Evolutionary conservation across 2,113 vertebrate species (phyloP).

Genomic region (Siniperca knerii): DNA sequence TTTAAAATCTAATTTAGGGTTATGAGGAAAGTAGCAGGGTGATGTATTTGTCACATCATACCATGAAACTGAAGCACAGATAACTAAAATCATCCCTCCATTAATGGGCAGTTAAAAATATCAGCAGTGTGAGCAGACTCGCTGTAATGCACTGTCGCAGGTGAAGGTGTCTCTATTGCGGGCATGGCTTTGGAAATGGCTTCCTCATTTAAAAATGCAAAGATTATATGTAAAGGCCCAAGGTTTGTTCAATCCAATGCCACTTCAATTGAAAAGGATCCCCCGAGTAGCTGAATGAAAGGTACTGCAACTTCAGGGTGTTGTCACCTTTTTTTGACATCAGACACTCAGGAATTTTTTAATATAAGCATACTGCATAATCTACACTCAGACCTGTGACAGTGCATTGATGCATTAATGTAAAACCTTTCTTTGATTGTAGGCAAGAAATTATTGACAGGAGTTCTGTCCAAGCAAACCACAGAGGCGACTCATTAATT

Average conservation of each 20-base stretch:
- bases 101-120: conserved; percentile 17
- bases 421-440: conserved; percentile 69
- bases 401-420: conserved; percentile 74
- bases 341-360: conserved; percentile 82
- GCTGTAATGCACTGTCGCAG: conserved; percentile 72
- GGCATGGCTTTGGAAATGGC: conserved; percentile 58
- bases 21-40: conserved; percentile 13
- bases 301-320: conserved; percentile 67
- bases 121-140: conserved; percentile 28
- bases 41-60: conserved; percentile 10
- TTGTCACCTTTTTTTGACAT: conserved; percentile 72
- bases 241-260: conserved; percentile 29
- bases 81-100: conserved; percentile 30
- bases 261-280: conserved; percentile 17
- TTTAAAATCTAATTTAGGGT: neutral
- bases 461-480: conserved; percentile 52
- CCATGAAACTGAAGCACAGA: conserved; percentile 68
- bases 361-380: conserved; percentile 60
- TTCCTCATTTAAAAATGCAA: conserved; percentile 47
- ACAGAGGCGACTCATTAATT: conserved; percentile 55
- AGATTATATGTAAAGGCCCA: conserved; percentile 27
- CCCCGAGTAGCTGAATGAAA: conserved; percentile 39
- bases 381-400: conserved; percentile 73
- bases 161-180: conserved; percentile 43
- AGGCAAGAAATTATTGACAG: conserved; percentile 57